Base-by-base conservation (phyloP, 2,888 invertebrate genomes). In the Epistrophe eligans region DNA sequence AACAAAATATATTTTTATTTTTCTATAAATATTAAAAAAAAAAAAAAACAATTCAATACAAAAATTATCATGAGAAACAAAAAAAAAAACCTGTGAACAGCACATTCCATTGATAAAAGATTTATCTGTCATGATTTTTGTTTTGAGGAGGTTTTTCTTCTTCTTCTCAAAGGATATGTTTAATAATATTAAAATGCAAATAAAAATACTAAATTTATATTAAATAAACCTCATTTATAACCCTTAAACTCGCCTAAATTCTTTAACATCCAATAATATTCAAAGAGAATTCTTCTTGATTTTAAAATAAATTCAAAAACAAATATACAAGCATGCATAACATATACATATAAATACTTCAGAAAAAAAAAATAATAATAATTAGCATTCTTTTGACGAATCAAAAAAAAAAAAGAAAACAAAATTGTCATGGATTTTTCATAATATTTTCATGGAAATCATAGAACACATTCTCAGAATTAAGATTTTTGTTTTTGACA, bases 361-460 rank as follows among this genome's bases (percentile, higher is more conserved):
- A 55, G 10, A 55, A 11, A 28, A 70, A 38, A 4, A 50, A 67
- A n/a, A 35, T 38, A 50, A 15, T 45, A 70, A 52, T 52, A 11
- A 38, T 70, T 40, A 52, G 45, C 38, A 70, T 70, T 70, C 52
- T 55, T 70, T 50, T 40, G 38, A 24, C 4, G 9, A 66, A 48
- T 48, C 8, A 7, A 43, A 73, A 62, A 43, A n/a, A 17, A 19
- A 17, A 11, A 15, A 35, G 43, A 60, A 4, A 64, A 40, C 24
- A 50, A 67, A 67, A 73, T 28, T 71, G 76, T 67, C 66, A 76
- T 84, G 76, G 57, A 72, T 84, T 84, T 73, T 77, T 70, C 62
- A 76, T 79, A 50, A 64, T 17, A 77, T 73, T 85, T 70, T 40
- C 73, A 70, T 71, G 82, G 73, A 85, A 77, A 70, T 35, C 32